phyloP scores from a whole-genome alignment of 2,113 vertebrate species.

The Cervus canadensis region DNA sequence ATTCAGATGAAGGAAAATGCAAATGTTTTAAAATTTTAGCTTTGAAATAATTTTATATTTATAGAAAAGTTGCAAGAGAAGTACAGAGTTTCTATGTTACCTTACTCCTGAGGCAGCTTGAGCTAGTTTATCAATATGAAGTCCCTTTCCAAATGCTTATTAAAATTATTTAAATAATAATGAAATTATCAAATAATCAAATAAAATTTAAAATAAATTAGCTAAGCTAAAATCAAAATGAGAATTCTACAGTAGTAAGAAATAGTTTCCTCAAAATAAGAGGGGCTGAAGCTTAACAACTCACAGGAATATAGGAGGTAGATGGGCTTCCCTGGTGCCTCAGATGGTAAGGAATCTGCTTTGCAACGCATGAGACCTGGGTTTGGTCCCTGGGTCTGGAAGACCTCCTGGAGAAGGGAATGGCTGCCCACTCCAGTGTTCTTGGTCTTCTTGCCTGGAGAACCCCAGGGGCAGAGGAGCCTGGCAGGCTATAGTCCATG shows the following conservation, averaged over 20 bases:
- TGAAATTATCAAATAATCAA: background rate
- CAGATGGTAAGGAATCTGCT: background rate
- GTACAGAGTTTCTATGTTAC: background rate
- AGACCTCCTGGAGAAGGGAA: background rate
- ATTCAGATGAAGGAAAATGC: background rate
- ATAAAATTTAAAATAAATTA: background rate
- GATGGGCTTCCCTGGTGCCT: background rate
- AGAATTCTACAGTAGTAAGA: background rate
- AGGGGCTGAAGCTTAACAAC: background rate
- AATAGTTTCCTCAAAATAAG: background rate
- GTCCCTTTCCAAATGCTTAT: background rate
- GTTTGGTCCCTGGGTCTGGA: background rate
- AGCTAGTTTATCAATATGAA: background rate
- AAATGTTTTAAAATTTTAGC: background rate
- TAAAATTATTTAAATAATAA: background rate
- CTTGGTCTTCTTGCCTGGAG: background rate
- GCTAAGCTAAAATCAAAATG: background rate
- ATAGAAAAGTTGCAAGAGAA: background rate
- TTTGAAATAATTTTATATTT: slow-evolving; percentile 2
- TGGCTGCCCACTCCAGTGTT: background rate
- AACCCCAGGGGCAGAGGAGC: background rate
- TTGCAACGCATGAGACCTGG: background rate
- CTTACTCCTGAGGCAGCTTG: background rate
- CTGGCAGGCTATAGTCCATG: background rate
- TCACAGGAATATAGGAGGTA: background rate